A percentile compares a stretch with the other conserved stretches of the same genome.
These are phyloP conservation scores for Heliornis fulica DNA, from an alignment of 2,113 vertebrate genomes.

Conservation along the genomic window DNA sequence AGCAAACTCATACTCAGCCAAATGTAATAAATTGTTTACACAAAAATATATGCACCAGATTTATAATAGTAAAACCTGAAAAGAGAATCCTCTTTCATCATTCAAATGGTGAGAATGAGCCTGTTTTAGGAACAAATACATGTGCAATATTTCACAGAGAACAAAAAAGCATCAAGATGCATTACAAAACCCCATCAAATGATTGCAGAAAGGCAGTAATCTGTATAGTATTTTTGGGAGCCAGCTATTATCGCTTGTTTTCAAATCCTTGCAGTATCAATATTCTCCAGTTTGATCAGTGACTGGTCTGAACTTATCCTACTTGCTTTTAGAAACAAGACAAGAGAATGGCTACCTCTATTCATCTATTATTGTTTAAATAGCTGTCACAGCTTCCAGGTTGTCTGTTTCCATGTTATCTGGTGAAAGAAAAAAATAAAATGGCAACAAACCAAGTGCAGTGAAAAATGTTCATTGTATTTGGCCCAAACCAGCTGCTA, in stretches of 20 bases:
- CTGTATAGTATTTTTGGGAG: not conserved
- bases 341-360: conserved; percentile 8
- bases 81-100: not conserved
- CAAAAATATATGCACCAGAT: not conserved
- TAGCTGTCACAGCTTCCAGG: conserved; percentile 44
- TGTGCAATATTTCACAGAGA: not conserved
- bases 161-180: not conserved
- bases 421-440: conserved; percentile 34
- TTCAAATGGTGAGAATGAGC: not conserved
- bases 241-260: not conserved
- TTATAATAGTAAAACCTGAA: not conserved
- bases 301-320: conserved; percentile 7
- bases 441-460: conserved; percentile 42
- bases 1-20: not conserved
- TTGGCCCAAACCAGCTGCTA: conserved; percentile 31
- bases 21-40: not conserved
- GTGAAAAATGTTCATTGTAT: conserved; percentile 31
- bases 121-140: not conserved
- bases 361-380: conserved; percentile 53
- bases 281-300: conserved; percentile 39
- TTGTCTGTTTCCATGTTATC: conserved; percentile 49
- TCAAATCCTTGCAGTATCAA: conserved; percentile 12
- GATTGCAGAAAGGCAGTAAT: not conserved
- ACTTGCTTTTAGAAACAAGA: conserved; percentile 29
- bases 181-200: not conserved